Evolutionary conservation across 2,113 vertebrate genomes (phyloP).

Genomic region (Pampusana beccarii): DNA sequence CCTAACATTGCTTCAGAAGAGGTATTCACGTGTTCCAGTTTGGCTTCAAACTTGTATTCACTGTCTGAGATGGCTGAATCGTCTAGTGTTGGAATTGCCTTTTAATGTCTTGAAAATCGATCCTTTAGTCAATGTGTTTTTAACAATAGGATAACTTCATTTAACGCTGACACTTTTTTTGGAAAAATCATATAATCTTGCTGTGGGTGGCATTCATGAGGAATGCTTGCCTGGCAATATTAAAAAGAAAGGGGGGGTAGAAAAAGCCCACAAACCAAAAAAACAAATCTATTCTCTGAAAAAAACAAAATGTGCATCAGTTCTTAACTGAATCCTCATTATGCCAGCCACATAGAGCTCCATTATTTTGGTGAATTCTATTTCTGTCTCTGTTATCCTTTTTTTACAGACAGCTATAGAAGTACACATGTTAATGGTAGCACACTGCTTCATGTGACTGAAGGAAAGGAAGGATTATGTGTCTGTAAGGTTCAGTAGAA

Average conservation of each 20-base stretch:
- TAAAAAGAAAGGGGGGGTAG: too few species aligned
- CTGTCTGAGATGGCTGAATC: not conserved
- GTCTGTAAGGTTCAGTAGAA: not conserved
- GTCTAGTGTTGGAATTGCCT: not conserved
- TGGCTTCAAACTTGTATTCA: not conserved
- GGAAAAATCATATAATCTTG: not conserved
- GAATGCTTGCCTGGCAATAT: not conserved
- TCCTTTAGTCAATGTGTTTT: not conserved
- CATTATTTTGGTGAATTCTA: not conserved
- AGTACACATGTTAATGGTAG: not conserved
- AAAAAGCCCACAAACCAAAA: not conserved
- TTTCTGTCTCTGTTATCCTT: not conserved
- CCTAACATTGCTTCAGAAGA: not conserved
- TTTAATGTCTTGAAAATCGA: not conserved
- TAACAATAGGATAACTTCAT: not conserved
- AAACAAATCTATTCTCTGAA: not conserved
- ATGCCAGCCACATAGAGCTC: not conserved
- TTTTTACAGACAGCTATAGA: not conserved
- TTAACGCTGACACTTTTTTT: not conserved
- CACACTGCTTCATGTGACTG: not conserved
- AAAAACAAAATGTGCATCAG: not conserved
- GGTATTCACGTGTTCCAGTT: not conserved
- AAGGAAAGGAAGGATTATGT: not conserved
- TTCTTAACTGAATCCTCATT: not conserved
- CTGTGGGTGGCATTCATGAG: not conserved